Base-by-base conservation (phyloP, 2,888 invertebrate genomes). In the Buathra laborator region DNA sequence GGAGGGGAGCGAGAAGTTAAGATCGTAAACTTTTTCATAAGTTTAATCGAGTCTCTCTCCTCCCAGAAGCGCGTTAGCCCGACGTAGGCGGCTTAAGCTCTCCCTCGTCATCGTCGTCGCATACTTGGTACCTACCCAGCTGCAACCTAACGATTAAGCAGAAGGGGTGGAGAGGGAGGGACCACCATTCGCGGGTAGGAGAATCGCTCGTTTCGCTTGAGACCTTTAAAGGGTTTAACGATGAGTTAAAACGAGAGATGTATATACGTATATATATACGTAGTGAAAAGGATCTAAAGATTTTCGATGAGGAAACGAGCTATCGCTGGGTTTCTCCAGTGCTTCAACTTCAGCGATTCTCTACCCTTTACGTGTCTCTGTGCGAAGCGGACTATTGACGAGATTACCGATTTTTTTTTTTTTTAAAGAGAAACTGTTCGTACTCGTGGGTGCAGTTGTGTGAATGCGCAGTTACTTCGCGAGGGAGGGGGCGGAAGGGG, bases 21-120 rank as follows among this genome's bases (percentile, higher is more conserved):
- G 88, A 86, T 87, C 86, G 81, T 86, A 85, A 89, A 90, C 86
- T 90, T 90, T 89, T 89, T 87, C 88, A 88, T 85, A 90, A 90
- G 84, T 90, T 90, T 90, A 90, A 90, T 90, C 89, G 89, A 89
- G 86, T 89, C 88, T 70, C 77, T 75, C 74, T 43, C 77, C 59
- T 37, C 37, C 37, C 37, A 9, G 37, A 7, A 66, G 64, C 37
- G 71, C 64, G 19, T 32, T 14, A 43, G 46, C 48, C 24, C 29
- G 51, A 16, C 56, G 44, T 24, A 51, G 56, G 48, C 59, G 62
- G 62, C 53, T 53, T 9, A 56, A 29, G 59, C 48, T 68, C 43
- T 68, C 10, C 48, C 37, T 44, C 48, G 16, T 66, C 76, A 19
- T 43, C 48, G 37, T 4, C 56, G 51, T 74, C 56, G 24, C 66